phyloP scores from a whole-genome alignment of 2,888 invertebrate species.

The Dicyrtomina minuta region DNA sequence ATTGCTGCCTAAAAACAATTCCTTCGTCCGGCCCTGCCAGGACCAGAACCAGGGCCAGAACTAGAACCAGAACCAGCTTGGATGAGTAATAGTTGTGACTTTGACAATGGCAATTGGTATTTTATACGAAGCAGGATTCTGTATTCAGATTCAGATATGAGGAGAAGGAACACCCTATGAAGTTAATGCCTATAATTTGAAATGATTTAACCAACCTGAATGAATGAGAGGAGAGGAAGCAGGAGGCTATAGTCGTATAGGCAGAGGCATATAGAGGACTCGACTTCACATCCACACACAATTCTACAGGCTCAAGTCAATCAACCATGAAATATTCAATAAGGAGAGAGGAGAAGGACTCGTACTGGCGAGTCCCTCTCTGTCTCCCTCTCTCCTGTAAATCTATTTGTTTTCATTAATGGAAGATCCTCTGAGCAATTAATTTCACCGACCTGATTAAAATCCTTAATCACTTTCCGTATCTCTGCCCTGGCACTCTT shows the following conservation, averaged over 20 bases:
- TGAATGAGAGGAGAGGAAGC: background rate
- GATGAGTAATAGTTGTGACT: background rate
- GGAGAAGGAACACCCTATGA: background rate
- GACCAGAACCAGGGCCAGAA: too few relatives aligned
- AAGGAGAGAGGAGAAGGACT: background rate
- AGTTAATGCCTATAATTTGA: background rate
- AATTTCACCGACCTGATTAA: constrained; percentile 27
- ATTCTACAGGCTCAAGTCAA: background rate
- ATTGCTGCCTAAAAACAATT: too few relatives aligned
- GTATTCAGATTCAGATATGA: background rate
- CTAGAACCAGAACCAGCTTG: too few relatives aligned
- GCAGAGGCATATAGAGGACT: background rate
- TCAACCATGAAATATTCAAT: constrained; percentile 16
- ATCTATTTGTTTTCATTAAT: constrained; percentile 31
- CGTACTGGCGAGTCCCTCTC: too few relatives aligned
- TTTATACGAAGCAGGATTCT: background rate
- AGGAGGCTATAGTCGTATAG: too few relatives aligned
- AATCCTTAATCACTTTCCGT: constrained; percentile 15
- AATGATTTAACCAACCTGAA: constrained; percentile 4
- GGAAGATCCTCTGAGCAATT: constrained; percentile 18
- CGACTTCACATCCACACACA: background rate
- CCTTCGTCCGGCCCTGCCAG: too few relatives aligned
- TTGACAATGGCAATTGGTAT: background rate
- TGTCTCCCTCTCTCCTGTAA: background rate
- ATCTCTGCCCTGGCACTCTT: too few relatives aligned